phyloP scores from a whole-genome alignment of 2,797 vertebrate genomes.

The Halcyon badia region DNA sequence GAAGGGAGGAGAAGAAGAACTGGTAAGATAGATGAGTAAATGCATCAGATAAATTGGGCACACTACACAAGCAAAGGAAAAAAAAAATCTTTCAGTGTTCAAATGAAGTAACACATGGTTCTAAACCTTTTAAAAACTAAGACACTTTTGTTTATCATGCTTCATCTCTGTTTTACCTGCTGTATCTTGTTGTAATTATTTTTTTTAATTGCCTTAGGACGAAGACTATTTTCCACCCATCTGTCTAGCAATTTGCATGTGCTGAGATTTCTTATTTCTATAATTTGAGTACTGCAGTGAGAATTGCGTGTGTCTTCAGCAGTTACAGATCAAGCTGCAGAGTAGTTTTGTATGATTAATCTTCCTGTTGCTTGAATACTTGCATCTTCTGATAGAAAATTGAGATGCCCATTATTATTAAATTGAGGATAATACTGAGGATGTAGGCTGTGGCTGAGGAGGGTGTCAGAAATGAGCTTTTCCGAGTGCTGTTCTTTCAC shows the following conservation, averaged over 20 bases:
- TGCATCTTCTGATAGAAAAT: neutral
- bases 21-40: conserved; percentile 8
- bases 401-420: neutral
- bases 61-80: neutral
- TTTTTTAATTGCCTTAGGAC: neutral
- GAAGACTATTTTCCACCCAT: neutral
- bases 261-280: neutral
- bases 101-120: neutral
- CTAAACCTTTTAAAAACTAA: conserved; percentile 10
- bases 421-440: neutral
- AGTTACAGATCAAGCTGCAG: neutral
- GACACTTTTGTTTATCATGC: neutral
- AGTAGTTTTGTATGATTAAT: neutral
- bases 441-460: neutral
- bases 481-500: neutral
- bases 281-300: neutral
- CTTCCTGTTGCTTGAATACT: neutral
- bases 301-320: neutral
- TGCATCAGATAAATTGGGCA: neutral
- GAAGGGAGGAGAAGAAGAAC: neutral
- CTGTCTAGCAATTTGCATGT: neutral
- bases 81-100: neutral
- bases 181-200: neutral
- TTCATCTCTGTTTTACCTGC: neutral
- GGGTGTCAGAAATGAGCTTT: neutral